These are phyloP conservation scores for Aphis gossypii DNA, from an alignment of 1,140 invertebrate genomes.

Conservation along the genomic window DNA sequence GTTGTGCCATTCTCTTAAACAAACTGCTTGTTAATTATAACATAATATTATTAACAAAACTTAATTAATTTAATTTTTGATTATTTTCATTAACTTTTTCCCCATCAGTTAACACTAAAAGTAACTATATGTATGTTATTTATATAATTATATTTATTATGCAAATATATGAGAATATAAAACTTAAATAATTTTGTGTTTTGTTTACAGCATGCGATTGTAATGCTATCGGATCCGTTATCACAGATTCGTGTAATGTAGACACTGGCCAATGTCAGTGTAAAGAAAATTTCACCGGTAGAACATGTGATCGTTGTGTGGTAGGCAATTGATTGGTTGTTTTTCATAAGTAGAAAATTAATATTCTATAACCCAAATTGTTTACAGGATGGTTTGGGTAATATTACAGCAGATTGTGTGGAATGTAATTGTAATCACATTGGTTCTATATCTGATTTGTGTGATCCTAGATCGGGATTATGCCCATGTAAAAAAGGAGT, in stretches of 20 bases:
- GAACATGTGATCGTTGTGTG: constrained; percentile 85
- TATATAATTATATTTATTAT: neutral
- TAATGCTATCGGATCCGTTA: constrained; percentile 75
- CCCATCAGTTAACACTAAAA: too few species aligned
- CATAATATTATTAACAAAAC: neutral
- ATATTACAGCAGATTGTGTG: constrained; percentile 74
- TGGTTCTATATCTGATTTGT: constrained; percentile 71
- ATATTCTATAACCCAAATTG: constrained; percentile 15
- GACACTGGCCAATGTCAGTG: constrained; percentile 90
- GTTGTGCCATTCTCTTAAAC: neutral
- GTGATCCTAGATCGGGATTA: constrained; percentile 78
- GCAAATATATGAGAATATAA: neutral
- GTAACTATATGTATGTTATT: too few species aligned
- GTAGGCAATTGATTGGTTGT: constrained; percentile 64
- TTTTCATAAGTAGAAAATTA: constrained; percentile 23
- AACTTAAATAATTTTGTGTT: neutral
- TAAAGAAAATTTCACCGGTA: constrained; percentile 80
- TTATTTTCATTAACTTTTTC: too few species aligned
- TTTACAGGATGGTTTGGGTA: constrained; percentile 68
- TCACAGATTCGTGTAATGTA: constrained; percentile 79
- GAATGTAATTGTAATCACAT: constrained; percentile 74
- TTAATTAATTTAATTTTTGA: too few species aligned
- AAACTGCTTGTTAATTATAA: neutral
- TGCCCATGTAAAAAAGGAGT: constrained; percentile 75
- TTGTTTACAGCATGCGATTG: constrained; percentile 76